These are phyloP conservation scores for Myioborus melanocephalus DNA, from an alignment of 2,797 vertebrate genomes.

Conservation along the genomic window DNA sequence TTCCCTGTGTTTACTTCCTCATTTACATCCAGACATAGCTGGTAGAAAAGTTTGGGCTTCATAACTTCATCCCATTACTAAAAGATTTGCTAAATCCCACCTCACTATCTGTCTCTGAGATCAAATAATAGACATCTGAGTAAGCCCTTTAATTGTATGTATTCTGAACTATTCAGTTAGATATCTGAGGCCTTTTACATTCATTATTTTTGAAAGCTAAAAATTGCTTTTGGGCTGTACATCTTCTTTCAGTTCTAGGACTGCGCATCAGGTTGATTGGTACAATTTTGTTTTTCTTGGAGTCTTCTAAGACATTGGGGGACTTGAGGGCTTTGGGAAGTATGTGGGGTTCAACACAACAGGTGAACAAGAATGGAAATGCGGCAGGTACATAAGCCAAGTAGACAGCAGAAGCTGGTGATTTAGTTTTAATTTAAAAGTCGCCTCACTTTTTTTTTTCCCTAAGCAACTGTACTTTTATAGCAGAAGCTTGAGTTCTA, in stretches of 20 bases:
- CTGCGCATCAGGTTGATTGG: rapidly evolving
- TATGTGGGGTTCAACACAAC: not conserved
- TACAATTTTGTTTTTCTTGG: not conserved
- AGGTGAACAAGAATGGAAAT: not conserved
- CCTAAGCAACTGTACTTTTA: not conserved
- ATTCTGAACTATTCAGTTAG: not conserved
- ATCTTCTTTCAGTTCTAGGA: not conserved
- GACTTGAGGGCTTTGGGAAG: not conserved
- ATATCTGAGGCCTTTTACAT: not conserved
- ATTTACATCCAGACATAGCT: not conserved
- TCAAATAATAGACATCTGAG: not conserved
- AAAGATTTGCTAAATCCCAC: not conserved
- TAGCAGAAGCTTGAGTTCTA: not conserved
- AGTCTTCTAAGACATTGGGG: not conserved
- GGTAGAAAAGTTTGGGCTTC: not conserved
- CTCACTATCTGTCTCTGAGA: not conserved
- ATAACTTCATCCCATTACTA: not conserved
- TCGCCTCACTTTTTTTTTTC: not conserved
- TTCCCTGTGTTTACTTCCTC: not conserved
- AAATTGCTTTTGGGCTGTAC: not conserved
- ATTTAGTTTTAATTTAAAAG: not conserved
- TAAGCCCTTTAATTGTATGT: not conserved
- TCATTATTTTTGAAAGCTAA: not conserved
- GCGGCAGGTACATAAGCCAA: not conserved
- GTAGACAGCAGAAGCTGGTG: not conserved